Evolutionary conservation across 2,797 vertebrate genomes (phyloP).

Genomic region (Taeniopygia guttata): DNA sequence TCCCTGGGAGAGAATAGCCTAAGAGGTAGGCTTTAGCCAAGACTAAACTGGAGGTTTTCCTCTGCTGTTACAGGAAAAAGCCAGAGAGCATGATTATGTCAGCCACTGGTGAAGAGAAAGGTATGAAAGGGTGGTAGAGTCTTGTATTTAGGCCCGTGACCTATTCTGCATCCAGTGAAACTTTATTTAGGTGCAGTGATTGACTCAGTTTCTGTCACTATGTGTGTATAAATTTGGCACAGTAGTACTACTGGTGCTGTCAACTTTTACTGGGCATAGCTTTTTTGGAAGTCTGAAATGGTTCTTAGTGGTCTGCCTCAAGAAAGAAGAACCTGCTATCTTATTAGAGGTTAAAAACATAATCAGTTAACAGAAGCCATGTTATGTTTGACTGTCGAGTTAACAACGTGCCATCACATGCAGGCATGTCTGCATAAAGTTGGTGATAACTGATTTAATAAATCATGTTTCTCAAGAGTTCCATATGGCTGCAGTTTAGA

Average conservation of each 20-base stretch:
- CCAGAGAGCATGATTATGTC: background rate
- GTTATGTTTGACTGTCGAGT: background rate
- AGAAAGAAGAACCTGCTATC: background rate
- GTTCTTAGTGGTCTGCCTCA: background rate
- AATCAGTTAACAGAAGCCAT: background rate
- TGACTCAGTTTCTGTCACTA: background rate
- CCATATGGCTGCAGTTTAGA: background rate
- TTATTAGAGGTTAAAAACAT: background rate
- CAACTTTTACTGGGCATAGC: background rate
- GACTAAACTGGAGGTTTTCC: background rate
- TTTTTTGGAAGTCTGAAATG: background rate
- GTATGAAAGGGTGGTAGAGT: fast-evolving
- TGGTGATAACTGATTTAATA: background rate
- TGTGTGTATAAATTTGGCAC: background rate
- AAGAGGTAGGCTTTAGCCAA: background rate
- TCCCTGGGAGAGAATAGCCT: background rate
- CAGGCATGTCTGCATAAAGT: background rate
- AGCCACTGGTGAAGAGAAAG: background rate
- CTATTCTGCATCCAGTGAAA: background rate
- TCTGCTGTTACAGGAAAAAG: background rate
- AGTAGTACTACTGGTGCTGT: background rate
- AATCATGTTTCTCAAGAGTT: background rate
- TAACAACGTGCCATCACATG: background rate
- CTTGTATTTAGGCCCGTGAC: background rate
- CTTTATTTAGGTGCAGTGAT: background rate